A percentile compares a stretch with the other conserved stretches of the same genome.
Evolutionary conservation across 2,797 vertebrate genomes (phyloP).

Genomic region (Chlorospingus flavigularis): DNA sequence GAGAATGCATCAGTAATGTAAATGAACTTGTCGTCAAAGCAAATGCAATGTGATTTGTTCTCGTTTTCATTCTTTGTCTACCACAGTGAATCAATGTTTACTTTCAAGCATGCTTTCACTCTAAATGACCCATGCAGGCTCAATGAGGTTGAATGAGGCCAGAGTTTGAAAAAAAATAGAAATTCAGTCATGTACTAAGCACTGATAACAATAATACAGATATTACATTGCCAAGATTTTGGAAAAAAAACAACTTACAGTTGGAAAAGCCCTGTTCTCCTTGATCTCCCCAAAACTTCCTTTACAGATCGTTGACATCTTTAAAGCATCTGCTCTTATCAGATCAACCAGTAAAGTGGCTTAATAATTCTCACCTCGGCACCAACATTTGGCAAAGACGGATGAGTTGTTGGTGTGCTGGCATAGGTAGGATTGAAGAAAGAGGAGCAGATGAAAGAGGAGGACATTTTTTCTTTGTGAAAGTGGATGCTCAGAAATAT

Average conservation of each 20-base stretch:
- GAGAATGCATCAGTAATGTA: neutral
- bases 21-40: neutral
- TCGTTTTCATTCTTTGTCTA: slow-evolving; percentile 42
- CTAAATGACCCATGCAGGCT: slow-evolving; percentile 47
- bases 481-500: neutral
- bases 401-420: neutral
- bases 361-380: neutral
- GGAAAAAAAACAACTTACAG: neutral
- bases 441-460: neutral
- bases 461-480: neutral
- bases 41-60: slow-evolving; percentile 43
- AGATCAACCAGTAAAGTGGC: neutral
- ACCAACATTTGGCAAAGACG: neutral
- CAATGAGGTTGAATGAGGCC: slow-evolving; percentile 49
- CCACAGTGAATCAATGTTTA: slow-evolving; percentile 41
- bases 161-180: neutral
- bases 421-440: neutral
- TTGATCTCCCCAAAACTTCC: neutral
- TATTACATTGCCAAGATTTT: neutral
- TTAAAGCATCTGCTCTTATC: neutral
- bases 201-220: neutral
- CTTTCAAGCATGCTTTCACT: slow-evolving; percentile 45
- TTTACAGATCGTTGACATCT: neutral
- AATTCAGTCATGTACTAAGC: neutral
- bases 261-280: neutral